Evolutionary conservation across 2,797 vertebrate genomes (phyloP).

Genomic region (Gila robusta): DNA sequence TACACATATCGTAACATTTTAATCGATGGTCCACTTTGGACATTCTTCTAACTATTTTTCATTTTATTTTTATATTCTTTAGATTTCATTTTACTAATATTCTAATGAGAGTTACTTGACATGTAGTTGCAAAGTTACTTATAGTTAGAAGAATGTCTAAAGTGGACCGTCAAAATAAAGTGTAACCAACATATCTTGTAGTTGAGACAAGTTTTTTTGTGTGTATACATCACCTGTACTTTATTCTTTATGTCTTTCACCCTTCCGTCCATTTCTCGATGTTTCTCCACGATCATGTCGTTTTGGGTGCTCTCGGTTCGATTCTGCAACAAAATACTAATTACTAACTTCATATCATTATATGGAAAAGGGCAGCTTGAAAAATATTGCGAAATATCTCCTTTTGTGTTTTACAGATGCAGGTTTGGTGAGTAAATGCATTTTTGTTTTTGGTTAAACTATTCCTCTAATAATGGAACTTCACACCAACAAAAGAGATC

Average conservation of each 20-base stretch:
- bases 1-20: neutral
- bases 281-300: conserved; percentile 88
- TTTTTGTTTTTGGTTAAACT: neutral
- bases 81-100: no score
- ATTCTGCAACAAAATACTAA: conserved; percentile 72
- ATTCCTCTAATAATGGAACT: neutral
- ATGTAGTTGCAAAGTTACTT: neutral
- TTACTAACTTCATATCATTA: neutral
- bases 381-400: neutral
- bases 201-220: neutral
- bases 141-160: neutral
- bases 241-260: conserved; percentile 86
- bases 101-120: no score
- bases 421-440: no score
- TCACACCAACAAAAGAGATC: neutral
- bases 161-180: neutral
- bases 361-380: neutral
- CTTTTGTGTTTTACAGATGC: no score
- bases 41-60: neutral
- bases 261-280: conserved; percentile 88
- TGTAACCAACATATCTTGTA: neutral
- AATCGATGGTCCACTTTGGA: neutral
- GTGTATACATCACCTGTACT: conserved; percentile 80
- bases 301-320: conserved; percentile 80
- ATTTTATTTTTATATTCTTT: no score